Evolutionary conservation across 2,888 invertebrate species (phyloP).

Genomic region (Spodoptera picta): DNA sequence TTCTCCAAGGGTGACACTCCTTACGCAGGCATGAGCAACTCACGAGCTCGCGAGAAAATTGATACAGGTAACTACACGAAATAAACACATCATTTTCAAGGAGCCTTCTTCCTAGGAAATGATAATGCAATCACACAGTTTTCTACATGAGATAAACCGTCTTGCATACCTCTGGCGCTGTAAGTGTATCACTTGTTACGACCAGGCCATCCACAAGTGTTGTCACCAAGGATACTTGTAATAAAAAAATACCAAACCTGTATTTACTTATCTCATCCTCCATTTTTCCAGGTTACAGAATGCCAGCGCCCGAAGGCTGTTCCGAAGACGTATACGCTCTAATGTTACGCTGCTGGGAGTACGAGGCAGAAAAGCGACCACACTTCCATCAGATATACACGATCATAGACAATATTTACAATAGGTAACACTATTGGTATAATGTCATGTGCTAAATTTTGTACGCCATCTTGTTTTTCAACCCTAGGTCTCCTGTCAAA

Average conservation of each 20-base stretch:
- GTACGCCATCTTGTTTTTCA: constrained; percentile 5
- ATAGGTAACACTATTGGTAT: constrained; percentile 69
- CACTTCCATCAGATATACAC: constrained; percentile 96
- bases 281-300: constrained; percentile 92
- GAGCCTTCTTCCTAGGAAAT: too few species aligned
- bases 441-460: neutral
- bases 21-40: constrained; percentile 97
- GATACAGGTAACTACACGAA: constrained; percentile 91
- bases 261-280: neutral
- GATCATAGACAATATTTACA: constrained; percentile 91
- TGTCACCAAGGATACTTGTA: neutral
- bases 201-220: too few species aligned
- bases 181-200: too few species aligned
- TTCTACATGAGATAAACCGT: too few species aligned
- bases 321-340: constrained; percentile 96
- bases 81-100: too few species aligned
- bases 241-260: neutral
- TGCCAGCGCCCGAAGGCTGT: constrained; percentile 97
- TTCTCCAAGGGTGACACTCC: constrained; percentile 98
- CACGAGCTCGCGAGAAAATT: constrained; percentile 97
- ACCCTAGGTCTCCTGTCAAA: constrained; percentile 1
- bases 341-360: constrained; percentile 98
- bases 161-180: too few species aligned
- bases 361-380: constrained; percentile 96
- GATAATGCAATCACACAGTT: too few species aligned